Conservation (phyloP, 1,140 invertebrate genomes). For the Triops longicaudatus region DNA sequence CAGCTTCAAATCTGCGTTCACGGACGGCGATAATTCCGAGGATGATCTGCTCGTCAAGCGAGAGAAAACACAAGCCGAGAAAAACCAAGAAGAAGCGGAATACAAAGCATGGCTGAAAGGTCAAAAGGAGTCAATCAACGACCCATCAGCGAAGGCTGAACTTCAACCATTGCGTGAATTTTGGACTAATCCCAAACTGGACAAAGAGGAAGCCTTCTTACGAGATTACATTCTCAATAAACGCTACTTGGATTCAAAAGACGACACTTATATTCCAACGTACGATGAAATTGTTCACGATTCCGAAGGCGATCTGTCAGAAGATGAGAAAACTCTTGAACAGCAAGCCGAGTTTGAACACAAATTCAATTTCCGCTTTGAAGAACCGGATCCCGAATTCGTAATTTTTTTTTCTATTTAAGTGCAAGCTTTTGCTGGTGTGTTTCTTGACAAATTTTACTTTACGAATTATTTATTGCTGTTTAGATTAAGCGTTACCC, state of each 20-base stretch:
- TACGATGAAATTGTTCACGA: slow-evolving; percentile 62
- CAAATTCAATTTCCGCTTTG: slow-evolving; percentile 92
- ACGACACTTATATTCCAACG: slow-evolving; percentile 50
- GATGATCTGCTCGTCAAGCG: slow-evolving; percentile 36
- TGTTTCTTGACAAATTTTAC: too few relatives aligned
- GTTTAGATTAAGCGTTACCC: slow-evolving; percentile 78
- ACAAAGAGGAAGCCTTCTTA: slow-evolving; percentile 76
- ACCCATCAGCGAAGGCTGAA: slow-evolving; percentile 52
- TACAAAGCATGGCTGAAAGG: slow-evolving; percentile 76
- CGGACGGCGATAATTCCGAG: slow-evolving; percentile 40
- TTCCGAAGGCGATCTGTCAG: slow-evolving; percentile 56
- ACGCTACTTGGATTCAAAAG: slow-evolving; percentile 54
- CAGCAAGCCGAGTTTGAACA: slow-evolving; percentile 85
- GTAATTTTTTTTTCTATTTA: slow-evolving; percentile 40
- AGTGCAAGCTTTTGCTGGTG: too few relatives aligned
- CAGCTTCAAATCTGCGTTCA: slow-evolving; percentile 49
- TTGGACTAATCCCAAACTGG: slow-evolving; percentile 73
- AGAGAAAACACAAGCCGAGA: slow-evolving; percentile 24
- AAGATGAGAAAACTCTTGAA: slow-evolving; percentile 66
- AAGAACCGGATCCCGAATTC: slow-evolving; percentile 91
- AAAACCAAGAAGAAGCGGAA: slow-evolving; percentile 51
- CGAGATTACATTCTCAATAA: slow-evolving; percentile 89
- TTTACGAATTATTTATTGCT: slow-evolving; percentile 17
- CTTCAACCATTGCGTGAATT: slow-evolving; percentile 68
- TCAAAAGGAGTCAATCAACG: slow-evolving; percentile 54